Evolutionary conservation across 2,113 vertebrate genomes (phyloP).

Genomic region (Corythoichthys intestinalis): DNA sequence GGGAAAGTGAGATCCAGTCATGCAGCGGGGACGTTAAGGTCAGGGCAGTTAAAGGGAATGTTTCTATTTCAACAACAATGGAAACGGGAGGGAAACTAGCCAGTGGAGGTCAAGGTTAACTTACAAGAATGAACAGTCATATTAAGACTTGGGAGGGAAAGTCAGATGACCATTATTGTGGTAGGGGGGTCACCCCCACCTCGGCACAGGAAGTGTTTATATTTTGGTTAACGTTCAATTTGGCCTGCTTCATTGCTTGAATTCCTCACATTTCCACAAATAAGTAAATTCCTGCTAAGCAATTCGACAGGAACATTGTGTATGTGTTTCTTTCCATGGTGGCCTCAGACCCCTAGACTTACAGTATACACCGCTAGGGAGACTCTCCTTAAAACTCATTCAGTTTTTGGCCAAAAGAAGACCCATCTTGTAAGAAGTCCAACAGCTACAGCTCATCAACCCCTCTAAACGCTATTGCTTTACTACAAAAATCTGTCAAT

Average conservation of each 20-base stretch:
- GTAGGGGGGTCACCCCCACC: constrained; percentile 7
- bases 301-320: constrained; percentile 70
- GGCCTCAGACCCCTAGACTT: constrained; percentile 45
- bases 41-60: not conserved
- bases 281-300: constrained; percentile 63
- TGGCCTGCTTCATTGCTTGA: constrained; percentile 63
- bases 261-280: constrained; percentile 77
- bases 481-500: constrained; percentile 18
- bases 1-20: constrained; percentile 2
- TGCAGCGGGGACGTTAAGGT: not conserved
- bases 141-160: not conserved
- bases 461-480: constrained; percentile 28
- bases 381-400: constrained; percentile 1
- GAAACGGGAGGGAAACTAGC: constrained; percentile 6
- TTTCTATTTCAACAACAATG: constrained; percentile 3
- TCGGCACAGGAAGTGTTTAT: constrained; percentile 40
- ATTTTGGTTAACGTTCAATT: constrained; percentile 53
- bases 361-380: constrained; percentile 33
- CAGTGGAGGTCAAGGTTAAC: constrained; percentile 3
- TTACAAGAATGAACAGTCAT: constrained; percentile 10
- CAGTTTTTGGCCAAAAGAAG: not conserved
- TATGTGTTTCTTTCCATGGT: constrained; percentile 56
- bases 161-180: not conserved
- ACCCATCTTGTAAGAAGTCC: constrained; percentile 10
- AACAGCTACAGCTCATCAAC: constrained; percentile 10